phyloP scores from a whole-genome alignment of 2,113 vertebrate species.

The Hemibagrus wyckioides region DNA sequence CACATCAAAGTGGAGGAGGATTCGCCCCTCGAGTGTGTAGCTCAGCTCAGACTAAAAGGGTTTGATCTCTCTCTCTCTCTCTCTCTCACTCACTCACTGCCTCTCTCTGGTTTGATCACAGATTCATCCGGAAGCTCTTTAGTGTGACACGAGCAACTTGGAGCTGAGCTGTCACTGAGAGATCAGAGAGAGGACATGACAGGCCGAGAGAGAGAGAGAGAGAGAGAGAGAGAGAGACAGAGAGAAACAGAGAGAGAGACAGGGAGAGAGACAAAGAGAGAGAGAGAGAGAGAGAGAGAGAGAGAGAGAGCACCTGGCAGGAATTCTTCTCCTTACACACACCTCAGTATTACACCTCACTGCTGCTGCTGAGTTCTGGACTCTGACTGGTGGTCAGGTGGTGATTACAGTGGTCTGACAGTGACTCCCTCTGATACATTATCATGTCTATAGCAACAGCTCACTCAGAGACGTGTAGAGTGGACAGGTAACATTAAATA shows the following conservation, averaged over 20 bases:
- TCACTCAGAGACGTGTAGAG: background rate
- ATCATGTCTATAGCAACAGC: background rate
- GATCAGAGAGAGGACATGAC: conserved; percentile 68
- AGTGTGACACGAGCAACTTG: conserved; percentile 67
- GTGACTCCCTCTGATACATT: background rate
- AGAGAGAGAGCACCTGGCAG: conserved; percentile 18
- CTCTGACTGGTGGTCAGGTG: background rate
- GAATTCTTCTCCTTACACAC: background rate
- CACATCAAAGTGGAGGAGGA: conserved; percentile 70
- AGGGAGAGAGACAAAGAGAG: background rate
- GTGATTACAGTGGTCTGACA: no score
- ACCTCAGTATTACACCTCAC: conserved; percentile 22
- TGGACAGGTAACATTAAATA: background rate
- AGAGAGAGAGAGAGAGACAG: conserved; percentile 14
- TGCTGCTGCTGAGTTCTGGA: background rate
- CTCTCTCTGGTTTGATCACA: conserved; percentile 69
- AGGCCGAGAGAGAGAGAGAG: conserved; percentile 60
- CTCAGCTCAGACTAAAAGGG: conserved; percentile 67
- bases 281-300: background rate
- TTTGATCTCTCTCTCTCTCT: conserved; percentile 69
- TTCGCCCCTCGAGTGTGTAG: conserved; percentile 61
- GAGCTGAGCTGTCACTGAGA: conserved; percentile 65
- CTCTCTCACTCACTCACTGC: conserved; percentile 13
- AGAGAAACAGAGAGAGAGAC: background rate
- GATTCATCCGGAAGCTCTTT: conserved; percentile 65